These are phyloP conservation scores for Leptonema lineaticorne DNA, from an alignment of 1,140 invertebrate genomes.

Conservation along the genomic window DNA sequence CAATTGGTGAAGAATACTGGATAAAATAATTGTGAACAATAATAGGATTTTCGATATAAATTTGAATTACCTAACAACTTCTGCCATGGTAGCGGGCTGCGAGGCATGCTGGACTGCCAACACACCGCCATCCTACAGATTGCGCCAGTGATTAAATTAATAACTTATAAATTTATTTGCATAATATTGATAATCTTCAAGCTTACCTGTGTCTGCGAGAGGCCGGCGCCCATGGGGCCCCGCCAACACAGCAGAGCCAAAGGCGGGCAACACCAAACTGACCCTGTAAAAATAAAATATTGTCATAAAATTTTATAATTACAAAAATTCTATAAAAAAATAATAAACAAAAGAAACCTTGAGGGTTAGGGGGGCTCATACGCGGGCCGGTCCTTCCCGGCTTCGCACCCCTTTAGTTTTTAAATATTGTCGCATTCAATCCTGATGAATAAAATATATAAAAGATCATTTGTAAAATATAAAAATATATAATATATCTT, in stretches of 20 bases:
- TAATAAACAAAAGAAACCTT: conserved; percentile 28
- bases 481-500: too few species aligned
- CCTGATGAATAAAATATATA: too few species aligned
- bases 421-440: not conserved
- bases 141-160: not conserved
- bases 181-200: not conserved
- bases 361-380: conserved; percentile 37
- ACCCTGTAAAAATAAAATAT: conserved; percentile 28
- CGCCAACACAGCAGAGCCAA: conserved; percentile 54
- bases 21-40: not conserved
- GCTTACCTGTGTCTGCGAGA: conserved; percentile 50
- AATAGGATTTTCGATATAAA: too few species aligned
- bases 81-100: conserved; percentile 54
- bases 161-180: not conserved
- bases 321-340: too few species aligned
- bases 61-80: conserved; percentile 53
- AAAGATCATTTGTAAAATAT: too few species aligned
- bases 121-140: conserved; percentile 51
- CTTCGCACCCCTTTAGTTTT: conserved; percentile 11
- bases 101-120: conserved; percentile 46
- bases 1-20: too few species aligned
- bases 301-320: not conserved
- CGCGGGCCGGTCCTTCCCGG: conserved; percentile 27
- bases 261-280: conserved; percentile 47
- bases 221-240: conserved; percentile 54